Conservation (phyloP, 2,888 invertebrate genomes). For the Tenthredo distinguenda region DNA sequence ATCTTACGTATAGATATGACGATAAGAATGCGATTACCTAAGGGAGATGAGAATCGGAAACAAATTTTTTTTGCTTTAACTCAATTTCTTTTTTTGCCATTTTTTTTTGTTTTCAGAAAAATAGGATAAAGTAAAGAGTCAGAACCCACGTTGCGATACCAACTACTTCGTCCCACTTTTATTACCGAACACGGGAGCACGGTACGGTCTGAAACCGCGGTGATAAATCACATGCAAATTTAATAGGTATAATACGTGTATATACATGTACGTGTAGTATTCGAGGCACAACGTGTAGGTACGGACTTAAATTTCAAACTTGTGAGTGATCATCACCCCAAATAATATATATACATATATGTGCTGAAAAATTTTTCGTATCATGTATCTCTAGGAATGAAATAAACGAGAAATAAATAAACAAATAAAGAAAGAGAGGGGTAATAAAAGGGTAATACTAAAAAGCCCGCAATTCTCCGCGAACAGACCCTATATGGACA, state of each 20-base stretch:
- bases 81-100: too few species aligned
- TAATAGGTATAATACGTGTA: neutral
- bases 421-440: neutral
- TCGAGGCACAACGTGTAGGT: neutral
- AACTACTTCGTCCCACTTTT: neutral
- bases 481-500: neutral
- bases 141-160: neutral
- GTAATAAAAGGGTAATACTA: neutral
- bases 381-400: neutral
- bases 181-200: neutral
- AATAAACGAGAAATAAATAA: neutral
- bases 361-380: neutral
- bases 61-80: neutral
- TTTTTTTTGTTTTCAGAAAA: neutral
- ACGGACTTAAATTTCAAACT: neutral
- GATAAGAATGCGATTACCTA: too few species aligned
- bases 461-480: neutral
- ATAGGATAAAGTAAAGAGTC: neutral
- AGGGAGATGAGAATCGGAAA: neutral
- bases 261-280: neutral
- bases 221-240: constrained; percentile 5
- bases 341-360: neutral
- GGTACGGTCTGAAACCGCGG: neutral
- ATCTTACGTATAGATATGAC: neutral
- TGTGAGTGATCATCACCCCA: neutral